Conservation (phyloP, 1,140 invertebrate genomes). For the Cyrtorhinus lividipennis region DNA sequence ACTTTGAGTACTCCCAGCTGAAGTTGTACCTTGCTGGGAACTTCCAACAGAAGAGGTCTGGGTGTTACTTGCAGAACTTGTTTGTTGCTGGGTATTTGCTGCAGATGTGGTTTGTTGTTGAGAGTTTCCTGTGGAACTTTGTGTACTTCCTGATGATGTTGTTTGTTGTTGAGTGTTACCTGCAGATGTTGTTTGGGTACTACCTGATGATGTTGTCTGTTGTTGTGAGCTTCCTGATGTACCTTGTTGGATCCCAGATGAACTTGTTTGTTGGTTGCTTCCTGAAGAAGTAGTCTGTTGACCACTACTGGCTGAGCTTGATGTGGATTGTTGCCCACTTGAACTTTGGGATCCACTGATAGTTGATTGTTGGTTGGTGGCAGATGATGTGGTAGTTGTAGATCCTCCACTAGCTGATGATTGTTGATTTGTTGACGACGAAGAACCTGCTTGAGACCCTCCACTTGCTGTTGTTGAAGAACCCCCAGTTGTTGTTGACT, state of each 20-base stretch:
- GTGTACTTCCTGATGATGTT: slow-evolving; percentile 11
- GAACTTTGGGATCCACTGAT: neutral
- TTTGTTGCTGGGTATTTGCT: slow-evolving; percentile 16
- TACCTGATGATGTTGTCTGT: slow-evolving; percentile 15
- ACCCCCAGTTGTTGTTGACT: slow-evolving; percentile 12
- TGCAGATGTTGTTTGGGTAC: slow-evolving; percentile 12
- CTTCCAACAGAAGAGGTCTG: slow-evolving; percentile 12
- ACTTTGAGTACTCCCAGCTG: slow-evolving; percentile 15
- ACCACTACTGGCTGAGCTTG: slow-evolving; percentile 4
- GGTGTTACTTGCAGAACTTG: slow-evolving; percentile 16
- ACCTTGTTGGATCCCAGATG: slow-evolving; percentile 19
- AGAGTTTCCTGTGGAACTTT: slow-evolving; percentile 11
- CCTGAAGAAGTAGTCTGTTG: slow-evolving; percentile 17
- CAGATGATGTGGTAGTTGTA: slow-evolving; percentile 18
- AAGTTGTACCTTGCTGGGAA: slow-evolving; percentile 17
- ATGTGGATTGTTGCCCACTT: slow-evolving; percentile 15
- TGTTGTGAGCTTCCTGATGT: slow-evolving; percentile 19
- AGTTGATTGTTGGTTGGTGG: slow-evolving; percentile 18
- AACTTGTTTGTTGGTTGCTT: slow-evolving; percentile 14
- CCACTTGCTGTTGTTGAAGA: slow-evolving; percentile 14
- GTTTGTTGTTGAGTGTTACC: slow-evolving; percentile 16
- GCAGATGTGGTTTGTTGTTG: slow-evolving; percentile 17
- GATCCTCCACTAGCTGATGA: slow-evolving; percentile 18
- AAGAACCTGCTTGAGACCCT: slow-evolving; percentile 16
- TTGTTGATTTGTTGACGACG: slow-evolving; percentile 18